Conservation (phyloP, 2,888 invertebrate genomes). For the Leptopilina drosophilae region DNA sequence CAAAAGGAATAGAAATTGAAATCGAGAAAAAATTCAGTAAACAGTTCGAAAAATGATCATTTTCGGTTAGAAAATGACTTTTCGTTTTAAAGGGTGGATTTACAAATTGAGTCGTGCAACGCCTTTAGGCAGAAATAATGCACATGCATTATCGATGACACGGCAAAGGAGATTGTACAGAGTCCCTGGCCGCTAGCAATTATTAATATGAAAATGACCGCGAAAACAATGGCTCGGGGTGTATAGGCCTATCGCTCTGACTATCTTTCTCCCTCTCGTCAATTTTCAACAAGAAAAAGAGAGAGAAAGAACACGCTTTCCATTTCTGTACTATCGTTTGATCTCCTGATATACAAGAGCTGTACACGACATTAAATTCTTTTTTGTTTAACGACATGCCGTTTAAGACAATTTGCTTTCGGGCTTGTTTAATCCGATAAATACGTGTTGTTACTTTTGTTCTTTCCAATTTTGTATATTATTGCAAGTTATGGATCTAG, state of each 20-base stretch:
- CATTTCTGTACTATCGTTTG: background rate
- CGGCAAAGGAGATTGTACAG: constrained; percentile 56
- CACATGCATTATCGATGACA: constrained; percentile 61
- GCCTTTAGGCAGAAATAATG: constrained; percentile 47
- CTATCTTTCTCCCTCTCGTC: constrained; percentile 26
- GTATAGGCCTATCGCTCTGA: constrained; percentile 16
- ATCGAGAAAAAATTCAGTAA: no score
- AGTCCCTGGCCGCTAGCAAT: constrained; percentile 55
- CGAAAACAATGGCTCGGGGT: constrained; percentile 56
- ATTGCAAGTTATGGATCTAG: no score
- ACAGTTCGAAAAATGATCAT: no score
- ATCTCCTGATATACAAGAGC: constrained; percentile 6
- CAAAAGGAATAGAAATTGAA: no score
- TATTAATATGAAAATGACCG: constrained; percentile 61
- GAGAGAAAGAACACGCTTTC: background rate
- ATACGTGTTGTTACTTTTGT: background rate
- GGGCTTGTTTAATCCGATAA: constrained; percentile 9
- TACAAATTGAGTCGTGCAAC: constrained; percentile 44
- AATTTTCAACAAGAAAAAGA: constrained; percentile 30
- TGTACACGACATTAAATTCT: constrained; percentile 3
- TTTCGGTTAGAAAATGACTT: background rate
- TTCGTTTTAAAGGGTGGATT: background rate
- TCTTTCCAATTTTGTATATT: background rate
- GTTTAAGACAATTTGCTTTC: constrained; percentile 10
- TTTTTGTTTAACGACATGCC: constrained; percentile 7